Conservation (phyloP, 2,797 vertebrate species). For the Melanotaenia trifasciata region DNA sequence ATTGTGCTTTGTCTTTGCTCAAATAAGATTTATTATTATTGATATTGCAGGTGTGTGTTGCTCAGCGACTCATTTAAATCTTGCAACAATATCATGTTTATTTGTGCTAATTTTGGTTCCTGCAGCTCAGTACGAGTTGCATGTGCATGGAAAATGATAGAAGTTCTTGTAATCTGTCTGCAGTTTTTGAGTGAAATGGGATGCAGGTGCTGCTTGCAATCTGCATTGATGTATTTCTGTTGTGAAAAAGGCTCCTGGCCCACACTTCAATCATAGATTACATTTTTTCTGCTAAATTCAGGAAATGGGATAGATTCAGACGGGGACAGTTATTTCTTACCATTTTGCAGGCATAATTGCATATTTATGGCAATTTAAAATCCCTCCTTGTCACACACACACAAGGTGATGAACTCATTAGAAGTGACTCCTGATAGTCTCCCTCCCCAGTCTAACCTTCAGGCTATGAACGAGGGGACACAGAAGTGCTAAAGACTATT, state of each 20-base stretch:
- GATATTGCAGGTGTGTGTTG: conserved; percentile 22
- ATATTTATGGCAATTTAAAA: conserved; percentile 60
- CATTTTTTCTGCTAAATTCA: conserved; percentile 28
- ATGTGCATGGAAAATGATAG: neutral
- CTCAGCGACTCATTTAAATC: neutral
- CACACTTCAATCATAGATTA: conserved; percentile 22
- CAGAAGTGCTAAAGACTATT: conserved; percentile 3
- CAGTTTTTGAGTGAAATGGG: conserved; percentile 21
- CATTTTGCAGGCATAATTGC: conserved; percentile 50
- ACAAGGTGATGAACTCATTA: conserved; percentile 64
- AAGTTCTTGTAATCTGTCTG: conserved; percentile 8
- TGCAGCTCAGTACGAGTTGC: conserved; percentile 6
- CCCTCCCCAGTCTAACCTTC: conserved; percentile 40
- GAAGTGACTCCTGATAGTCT: conserved; percentile 44
- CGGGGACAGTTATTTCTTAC: conserved; percentile 50
- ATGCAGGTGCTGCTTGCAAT: conserved; percentile 5
- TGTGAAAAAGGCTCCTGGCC: conserved; percentile 21
- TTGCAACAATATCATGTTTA: neutral
- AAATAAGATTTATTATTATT: conserved; percentile 37
- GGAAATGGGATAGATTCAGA: conserved; percentile 30
- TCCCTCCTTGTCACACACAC: conserved; percentile 23
- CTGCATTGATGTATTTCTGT: conserved; percentile 5
- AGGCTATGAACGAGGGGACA: conserved; percentile 25
- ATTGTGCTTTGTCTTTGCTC: conserved; percentile 13
- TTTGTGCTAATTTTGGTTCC: neutral